These are phyloP conservation scores for Dyspetes luteomarginatus DNA, from an alignment of 2,888 invertebrate genomes.

Conservation along the genomic window DNA sequence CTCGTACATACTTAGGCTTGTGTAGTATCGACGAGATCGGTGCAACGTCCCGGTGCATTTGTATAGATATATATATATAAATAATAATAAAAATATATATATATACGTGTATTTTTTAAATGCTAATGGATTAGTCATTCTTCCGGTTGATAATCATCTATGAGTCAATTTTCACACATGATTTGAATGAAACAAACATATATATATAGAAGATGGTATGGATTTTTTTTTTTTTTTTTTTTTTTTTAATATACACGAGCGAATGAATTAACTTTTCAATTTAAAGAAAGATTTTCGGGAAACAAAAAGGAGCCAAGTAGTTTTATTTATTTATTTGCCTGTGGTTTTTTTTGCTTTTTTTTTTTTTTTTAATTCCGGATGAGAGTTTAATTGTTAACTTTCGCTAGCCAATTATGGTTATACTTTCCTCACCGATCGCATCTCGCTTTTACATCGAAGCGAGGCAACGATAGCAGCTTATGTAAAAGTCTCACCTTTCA, in stretches of 20 bases:
- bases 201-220: no score
- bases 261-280: no score
- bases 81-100: no score
- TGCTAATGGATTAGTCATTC: constrained; percentile 42
- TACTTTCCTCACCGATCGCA: constrained; percentile 25
- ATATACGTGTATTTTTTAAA: constrained; percentile 3
- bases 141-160: background rate
- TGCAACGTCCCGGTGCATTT: background rate
- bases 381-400: constrained; percentile 46
- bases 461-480: constrained; percentile 21
- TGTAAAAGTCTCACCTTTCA: constrained; percentile 16
- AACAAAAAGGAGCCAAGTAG: no score
- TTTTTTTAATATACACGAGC: no score
- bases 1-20: background rate
- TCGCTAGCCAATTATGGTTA: constrained; percentile 46
- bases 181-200: background rate
- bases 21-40: background rate
- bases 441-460: constrained; percentile 6
- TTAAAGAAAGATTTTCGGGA: no score
- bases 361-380: constrained; percentile 3
- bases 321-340: no score
- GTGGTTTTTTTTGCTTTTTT: no score
- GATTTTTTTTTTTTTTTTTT: no score
- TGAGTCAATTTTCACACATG: background rate
- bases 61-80: no score